A percentile compares a stretch with the other conserved stretches of the same genome.
Evolutionary conservation across 1,140 invertebrate genomes (phyloP).

Genomic region (Pteromalus puparum): DNA sequence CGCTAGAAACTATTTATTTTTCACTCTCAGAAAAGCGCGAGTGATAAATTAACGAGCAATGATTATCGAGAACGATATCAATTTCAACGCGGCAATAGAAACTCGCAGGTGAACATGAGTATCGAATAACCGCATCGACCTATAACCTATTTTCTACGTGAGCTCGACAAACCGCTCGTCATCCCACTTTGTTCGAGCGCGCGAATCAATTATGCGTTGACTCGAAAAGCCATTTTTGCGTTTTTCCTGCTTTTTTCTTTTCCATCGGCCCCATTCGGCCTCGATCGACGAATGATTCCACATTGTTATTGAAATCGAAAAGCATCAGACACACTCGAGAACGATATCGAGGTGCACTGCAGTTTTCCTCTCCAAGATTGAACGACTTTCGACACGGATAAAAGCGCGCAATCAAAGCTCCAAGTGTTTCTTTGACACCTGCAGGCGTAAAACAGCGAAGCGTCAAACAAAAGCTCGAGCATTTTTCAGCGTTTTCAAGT

Average conservation of each 20-base stretch:
- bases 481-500: neutral
- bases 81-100: neutral
- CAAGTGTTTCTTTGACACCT: neutral
- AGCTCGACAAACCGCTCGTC: conserved; percentile 13
- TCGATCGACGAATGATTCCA: neutral
- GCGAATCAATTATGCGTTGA: conserved; percentile 10
- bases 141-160: neutral
- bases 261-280: neutral
- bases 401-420: neutral
- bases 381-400: neutral
- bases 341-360: too few species aligned
- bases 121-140: neutral
- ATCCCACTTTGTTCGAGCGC: neutral
- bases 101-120: conserved; percentile 1
- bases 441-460: neutral
- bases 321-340: neutral
- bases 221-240: neutral
- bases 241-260: neutral
- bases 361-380: neutral
- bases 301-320: conserved; percentile 1
- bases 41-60: neutral
- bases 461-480: neutral
- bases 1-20: neutral
- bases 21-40: neutral
- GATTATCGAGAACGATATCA: conserved; percentile 19